phyloP scores from a whole-genome alignment of 1,140 invertebrate species.

The Drosophila pseudoananassae region DNA sequence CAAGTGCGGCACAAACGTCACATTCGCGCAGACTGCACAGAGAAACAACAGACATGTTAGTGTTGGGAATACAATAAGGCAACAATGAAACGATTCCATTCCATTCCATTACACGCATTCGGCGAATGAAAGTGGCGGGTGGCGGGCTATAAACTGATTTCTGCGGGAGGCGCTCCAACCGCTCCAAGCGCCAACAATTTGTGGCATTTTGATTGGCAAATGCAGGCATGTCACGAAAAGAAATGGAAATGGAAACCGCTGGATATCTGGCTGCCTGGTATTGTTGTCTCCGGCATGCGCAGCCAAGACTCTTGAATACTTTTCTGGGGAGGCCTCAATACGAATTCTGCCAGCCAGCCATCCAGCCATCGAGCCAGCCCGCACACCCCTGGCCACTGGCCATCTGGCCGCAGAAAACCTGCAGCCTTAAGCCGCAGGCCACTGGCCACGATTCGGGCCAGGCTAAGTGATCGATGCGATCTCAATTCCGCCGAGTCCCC shows the following conservation, averaged over 20 bases:
- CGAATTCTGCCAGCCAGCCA: neutral
- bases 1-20: conserved; percentile 66
- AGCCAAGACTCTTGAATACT: conserved; percentile 11
- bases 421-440: conserved; percentile 2
- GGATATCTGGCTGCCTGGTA: conserved; percentile 13
- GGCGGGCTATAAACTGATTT: conserved; percentile 21
- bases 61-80: neutral
- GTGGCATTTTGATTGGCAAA: conserved; percentile 80
- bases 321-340: neutral
- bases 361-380: neutral
- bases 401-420: neutral
- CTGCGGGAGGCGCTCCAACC: neutral
- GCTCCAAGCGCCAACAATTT: conserved; percentile 65
- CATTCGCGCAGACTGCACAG: conserved; percentile 72
- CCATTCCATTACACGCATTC: conserved; percentile 8
- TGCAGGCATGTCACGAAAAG: conserved; percentile 64
- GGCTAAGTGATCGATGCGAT: conserved; percentile 7
- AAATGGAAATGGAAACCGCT: conserved; percentile 35
- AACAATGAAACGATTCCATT: conserved; percentile 1
- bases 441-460: conserved; percentile 12
- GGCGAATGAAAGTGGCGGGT: conserved; percentile 55
- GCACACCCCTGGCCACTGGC: no score
- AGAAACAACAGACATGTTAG: conserved; percentile 7
- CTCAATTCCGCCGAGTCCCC: neutral
- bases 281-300: conserved; percentile 40